Evolutionary conservation across 2,888 invertebrate genomes (phyloP), one percentile per base, ranked within the genome.

Genomic region (Eristalis intricaria): DNA sequence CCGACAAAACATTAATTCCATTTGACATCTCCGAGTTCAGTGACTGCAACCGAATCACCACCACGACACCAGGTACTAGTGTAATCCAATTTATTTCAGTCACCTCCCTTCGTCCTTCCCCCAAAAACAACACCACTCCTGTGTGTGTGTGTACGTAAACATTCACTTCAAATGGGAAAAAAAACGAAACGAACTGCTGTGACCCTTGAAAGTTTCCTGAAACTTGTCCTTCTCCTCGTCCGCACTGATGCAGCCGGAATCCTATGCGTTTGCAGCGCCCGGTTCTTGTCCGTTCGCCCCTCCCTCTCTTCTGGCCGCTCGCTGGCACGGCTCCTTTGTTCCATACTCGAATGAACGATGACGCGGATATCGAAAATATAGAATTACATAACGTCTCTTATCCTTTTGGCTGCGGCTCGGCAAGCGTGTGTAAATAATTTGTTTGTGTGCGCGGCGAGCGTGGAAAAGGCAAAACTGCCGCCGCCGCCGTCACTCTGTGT

Each of bases 281-380:
- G 68, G 40, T 61, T 60, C 61, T 68, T 69, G 66, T 68, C 69
- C 38, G 38, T 38, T 32, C 58, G 13, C 35, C 43, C 5, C 11
- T 68, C 68, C 15, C n/a, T 76, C 38, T 35, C 7, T 10, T 8
- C 32, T 10, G 32, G 4, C 8, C 8, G 5, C 32, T 8, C 32
- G 32, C 32, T 32, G 13, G 32, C 35, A 82, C 85, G 85, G 85
- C 68, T 70, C 78, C 86, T 86, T 86, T 86, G 86, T 86, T 83
- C 86, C 82, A 75, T 75, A 71, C 83, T 86, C 78, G 43, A 75
- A 86, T 86, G 83, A 86, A 86, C 86, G 74, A 75, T 83, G 78
- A 86, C 86, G 86, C 83, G 86, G 78, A 86, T 86, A 86, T 86
- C 66, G 66, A 86, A 86, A 83, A 83, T 86, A 86, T 86, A 79